phyloP scores from a whole-genome alignment of 1,140 invertebrate genomes.

The Oryzaephilus surinamensis region DNA sequence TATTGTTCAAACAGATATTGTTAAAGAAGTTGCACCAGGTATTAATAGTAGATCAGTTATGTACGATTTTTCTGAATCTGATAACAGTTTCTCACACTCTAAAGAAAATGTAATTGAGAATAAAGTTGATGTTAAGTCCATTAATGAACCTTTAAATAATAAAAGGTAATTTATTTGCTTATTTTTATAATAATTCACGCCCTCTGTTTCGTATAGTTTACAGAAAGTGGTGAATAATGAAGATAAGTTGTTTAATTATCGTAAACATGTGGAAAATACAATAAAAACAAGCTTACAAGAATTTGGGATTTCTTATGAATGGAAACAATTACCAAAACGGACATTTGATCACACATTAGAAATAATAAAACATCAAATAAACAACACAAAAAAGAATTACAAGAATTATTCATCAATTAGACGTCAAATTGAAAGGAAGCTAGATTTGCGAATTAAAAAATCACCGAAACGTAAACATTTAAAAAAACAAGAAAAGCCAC shows the following conservation, averaged over 20 bases:
- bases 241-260: constrained; percentile 16
- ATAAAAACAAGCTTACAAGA: constrained; percentile 21
- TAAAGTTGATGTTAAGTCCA: not conserved
- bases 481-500: no score
- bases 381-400: no score
- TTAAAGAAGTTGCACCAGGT: not conserved
- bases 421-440: no score
- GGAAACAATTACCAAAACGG: constrained; percentile 29
- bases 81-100: no score
- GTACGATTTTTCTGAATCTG: no score
- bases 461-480: no score
- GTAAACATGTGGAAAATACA: constrained; percentile 19
- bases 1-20: not conserved
- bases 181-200: not conserved
- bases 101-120: constrained; percentile 2
- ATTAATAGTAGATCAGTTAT: constrained; percentile 2
- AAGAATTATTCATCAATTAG: no score
- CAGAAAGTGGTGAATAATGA: constrained; percentile 9
- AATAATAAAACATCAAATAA: no score
- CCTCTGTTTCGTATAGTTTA: constrained; percentile 5
- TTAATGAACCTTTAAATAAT: no score
- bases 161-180: no score
- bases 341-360: no score
- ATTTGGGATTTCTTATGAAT: constrained; percentile 27
- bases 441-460: no score